Base-by-base conservation (phyloP, 1,140 invertebrate species). In the Paramacrobiotus metropolitanus region DNA sequence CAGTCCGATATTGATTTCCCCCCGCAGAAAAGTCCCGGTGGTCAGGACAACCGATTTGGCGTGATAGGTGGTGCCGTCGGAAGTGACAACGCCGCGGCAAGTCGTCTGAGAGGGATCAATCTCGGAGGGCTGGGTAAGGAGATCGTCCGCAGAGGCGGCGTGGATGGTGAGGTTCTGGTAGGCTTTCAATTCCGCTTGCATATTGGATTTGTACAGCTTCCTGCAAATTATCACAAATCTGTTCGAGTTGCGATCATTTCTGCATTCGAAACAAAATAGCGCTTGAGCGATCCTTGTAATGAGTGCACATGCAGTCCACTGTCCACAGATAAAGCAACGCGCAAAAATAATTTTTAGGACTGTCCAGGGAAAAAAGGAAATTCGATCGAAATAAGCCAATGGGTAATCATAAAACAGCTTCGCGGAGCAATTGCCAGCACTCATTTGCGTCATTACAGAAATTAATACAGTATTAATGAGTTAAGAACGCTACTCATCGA, bases 1-100 rank as follows among this genome's bases (percentile, higher is more conserved):
- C 60, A 85, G 71, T 18, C 90, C 90, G 65, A 89, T 85, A 71
- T 87, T 88, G 48, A 94, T 92, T 69, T 83, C 79, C 1, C 84
- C 90, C 63, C 85, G 79, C 24, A 94, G 74, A 76, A 94, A 94
- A n/a, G 90, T 94, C 20, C 90, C 90, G 0, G 89, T 91, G 30
- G 90, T 91, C 65, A 94, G 79, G 1, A 94, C 78, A 29, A 92
- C 85, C 48, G 81, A 74, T 62, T 81, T 76, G 29, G 80, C 77
- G 29, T 71, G 68, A 59, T 92, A 75, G 67, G 75, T 70, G 29
- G 70, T 74, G 20, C 82, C 83, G 72, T 81, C 73, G 64, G 73
- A 78, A 77, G 73, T 34, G 71, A 76, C 60, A 2, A 68, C 62
- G 24, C 64, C 66, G 1, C 44, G 63, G 65, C 31, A 63, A 62